A percentile compares a stretch with the other conserved stretches of the same genome.
phyloP scores from a whole-genome alignment of 2,797 vertebrate genomes.

The Buceros bicornis region DNA sequence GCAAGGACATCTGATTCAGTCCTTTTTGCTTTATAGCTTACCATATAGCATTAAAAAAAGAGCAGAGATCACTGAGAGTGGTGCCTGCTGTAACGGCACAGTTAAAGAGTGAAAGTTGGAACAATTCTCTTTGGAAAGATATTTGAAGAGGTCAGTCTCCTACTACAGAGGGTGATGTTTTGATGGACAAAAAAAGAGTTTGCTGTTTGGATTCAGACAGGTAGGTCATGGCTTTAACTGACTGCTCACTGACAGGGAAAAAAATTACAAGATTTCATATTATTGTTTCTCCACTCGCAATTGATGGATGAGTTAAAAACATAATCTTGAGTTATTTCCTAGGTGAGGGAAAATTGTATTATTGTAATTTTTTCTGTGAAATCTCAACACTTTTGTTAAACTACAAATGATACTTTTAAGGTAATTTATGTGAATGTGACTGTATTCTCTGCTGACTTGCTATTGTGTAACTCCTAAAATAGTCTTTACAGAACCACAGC shows the following conservation, averaged over 20 bases:
- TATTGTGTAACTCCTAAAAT: constrained; percentile 32
- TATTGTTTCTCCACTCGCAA: constrained; percentile 10
- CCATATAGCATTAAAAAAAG: constrained; percentile 11
- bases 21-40: constrained; percentile 14
- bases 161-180: constrained; percentile 5
- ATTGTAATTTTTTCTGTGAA: background rate
- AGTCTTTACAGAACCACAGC: background rate
- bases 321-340: background rate
- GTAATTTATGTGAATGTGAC: background rate
- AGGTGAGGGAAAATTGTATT: background rate
- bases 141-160: constrained; percentile 37
- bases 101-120: constrained; percentile 41
- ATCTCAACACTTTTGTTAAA: constrained; percentile 1
- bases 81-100: background rate
- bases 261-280: background rate
- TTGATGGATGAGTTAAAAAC: constrained; percentile 4
- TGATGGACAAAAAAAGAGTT: background rate
- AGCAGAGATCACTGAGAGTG: background rate
- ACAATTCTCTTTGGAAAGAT: constrained; percentile 24
- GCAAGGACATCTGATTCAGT: background rate
- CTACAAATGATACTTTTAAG: constrained; percentile 10
- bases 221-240: constrained; percentile 39
- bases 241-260: background rate
- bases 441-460: background rate
- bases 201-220: constrained; percentile 35